phyloP scores from a whole-genome alignment of 1,140 invertebrate species.

The Drosophila aff. region DNA sequence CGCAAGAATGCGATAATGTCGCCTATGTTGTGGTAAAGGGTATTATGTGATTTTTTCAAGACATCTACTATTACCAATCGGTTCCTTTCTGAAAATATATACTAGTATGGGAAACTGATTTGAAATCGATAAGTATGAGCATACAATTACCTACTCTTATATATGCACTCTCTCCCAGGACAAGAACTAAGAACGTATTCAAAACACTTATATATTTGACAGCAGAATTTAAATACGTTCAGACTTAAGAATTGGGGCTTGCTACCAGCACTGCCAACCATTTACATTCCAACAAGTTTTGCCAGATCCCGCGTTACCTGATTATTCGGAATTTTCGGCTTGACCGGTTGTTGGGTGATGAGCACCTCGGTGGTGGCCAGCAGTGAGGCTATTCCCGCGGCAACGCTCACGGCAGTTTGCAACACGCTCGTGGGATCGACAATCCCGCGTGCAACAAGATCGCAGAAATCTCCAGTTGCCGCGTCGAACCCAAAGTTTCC shows the following conservation, averaged over 20 bases:
- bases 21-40: too few relatives aligned
- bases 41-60: neutral
- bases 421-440: constrained; percentile 98
- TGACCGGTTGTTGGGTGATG: constrained; percentile 22
- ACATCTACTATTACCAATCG: neutral
- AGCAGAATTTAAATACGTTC: neutral
- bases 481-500: constrained; percentile 95
- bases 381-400: constrained; percentile 92
- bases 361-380: constrained; percentile 90
- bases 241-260: neutral
- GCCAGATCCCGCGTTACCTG: constrained; percentile 39
- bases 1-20: too few relatives aligned
- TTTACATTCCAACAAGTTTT: constrained; percentile 42
- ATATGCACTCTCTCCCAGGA: neutral
- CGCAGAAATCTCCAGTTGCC: constrained; percentile 92
- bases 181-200: neutral
- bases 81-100: neutral
- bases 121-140: neutral
- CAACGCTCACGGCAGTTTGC: constrained; percentile 94
- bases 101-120: neutral
- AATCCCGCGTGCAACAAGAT: constrained; percentile 96
- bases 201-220: neutral
- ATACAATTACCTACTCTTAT: neutral
- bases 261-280: neutral
- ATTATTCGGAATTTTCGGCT: constrained; percentile 29